phyloP scores from a whole-genome alignment of 1,140 invertebrate species.

The Batillaria attramentaria region DNA sequence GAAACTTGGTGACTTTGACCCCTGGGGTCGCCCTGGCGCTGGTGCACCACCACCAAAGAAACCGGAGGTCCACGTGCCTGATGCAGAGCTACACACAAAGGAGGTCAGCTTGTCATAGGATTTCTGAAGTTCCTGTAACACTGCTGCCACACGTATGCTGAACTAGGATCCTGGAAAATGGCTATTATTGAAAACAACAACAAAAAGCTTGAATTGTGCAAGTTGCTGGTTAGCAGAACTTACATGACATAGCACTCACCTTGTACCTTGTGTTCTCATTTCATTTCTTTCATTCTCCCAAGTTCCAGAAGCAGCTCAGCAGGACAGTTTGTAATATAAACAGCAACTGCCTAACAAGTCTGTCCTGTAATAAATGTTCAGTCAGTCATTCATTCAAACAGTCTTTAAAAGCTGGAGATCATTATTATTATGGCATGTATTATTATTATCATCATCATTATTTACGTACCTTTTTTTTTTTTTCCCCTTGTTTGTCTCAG shows the following conservation, averaged over 20 bases:
- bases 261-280: too few relatives aligned
- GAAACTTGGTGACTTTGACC: slow-evolving; percentile 51
- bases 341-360: neutral
- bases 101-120: neutral
- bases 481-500: neutral
- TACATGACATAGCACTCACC: too few relatives aligned
- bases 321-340: neutral
- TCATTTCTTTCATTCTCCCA: neutral
- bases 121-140: neutral
- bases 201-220: too few relatives aligned
- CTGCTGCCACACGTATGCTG: neutral
- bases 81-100: neutral
- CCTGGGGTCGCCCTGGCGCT: slow-evolving; percentile 69
- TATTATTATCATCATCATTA: neutral
- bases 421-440: neutral
- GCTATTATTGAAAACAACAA: neutral
- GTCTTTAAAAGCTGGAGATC: too few relatives aligned
- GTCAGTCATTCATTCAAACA: too few relatives aligned
- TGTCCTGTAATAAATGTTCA: too few relatives aligned
- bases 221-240: too few relatives aligned
- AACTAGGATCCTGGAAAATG: neutral
- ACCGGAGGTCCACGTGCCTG: slow-evolving; percentile 42
- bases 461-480: neutral
- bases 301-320: neutral
- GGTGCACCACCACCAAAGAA: slow-evolving; percentile 63